phyloP scores from a whole-genome alignment of 2,888 invertebrate genomes.

The Drosophila imparisetae region DNA sequence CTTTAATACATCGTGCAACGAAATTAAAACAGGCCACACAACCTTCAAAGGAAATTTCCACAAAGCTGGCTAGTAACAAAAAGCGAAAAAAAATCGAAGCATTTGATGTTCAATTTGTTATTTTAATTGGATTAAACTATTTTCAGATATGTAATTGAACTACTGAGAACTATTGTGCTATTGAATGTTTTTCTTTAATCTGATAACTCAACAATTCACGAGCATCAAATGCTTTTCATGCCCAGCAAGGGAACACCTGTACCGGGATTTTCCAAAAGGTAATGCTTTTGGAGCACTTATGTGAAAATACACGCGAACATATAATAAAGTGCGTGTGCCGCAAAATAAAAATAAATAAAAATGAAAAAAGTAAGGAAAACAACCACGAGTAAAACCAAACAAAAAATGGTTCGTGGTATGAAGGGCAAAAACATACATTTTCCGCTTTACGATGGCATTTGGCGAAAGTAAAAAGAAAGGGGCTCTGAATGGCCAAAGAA shows the following conservation, averaged over 20 bases:
- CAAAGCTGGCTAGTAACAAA: slow-evolving; percentile 1
- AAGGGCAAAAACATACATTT: slow-evolving; percentile 67
- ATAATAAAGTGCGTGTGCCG: slow-evolving; percentile 59
- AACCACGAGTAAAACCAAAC: slow-evolving; percentile 51
- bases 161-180: background rate
- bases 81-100: slow-evolving; percentile 3
- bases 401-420: slow-evolving; percentile 60
- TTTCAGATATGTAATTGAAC: background rate
- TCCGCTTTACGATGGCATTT: slow-evolving; percentile 69
- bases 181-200: slow-evolving; percentile 6
- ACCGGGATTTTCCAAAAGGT: slow-evolving; percentile 19
- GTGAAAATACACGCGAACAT: slow-evolving; percentile 45
- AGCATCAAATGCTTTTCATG: slow-evolving; percentile 8
- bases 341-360: slow-evolving; percentile 26
- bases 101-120: slow-evolving; percentile 5
- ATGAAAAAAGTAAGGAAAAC: slow-evolving; percentile 19
- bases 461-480: slow-evolving; percentile 64
- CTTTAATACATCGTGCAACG: slow-evolving; percentile 39
- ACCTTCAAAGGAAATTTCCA: slow-evolving; percentile 10
- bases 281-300: slow-evolving; percentile 38
- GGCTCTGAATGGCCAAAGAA: slow-evolving; percentile 45
- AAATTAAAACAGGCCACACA: slow-evolving; percentile 7
- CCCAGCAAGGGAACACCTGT: slow-evolving; percentile 17
- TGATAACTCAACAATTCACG: slow-evolving; percentile 3
- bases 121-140: slow-evolving; percentile 4